These are phyloP conservation scores for Aphaenogaster ashmeadi DNA, from an alignment of 1,140 invertebrate species.

Conservation along the genomic window DNA sequence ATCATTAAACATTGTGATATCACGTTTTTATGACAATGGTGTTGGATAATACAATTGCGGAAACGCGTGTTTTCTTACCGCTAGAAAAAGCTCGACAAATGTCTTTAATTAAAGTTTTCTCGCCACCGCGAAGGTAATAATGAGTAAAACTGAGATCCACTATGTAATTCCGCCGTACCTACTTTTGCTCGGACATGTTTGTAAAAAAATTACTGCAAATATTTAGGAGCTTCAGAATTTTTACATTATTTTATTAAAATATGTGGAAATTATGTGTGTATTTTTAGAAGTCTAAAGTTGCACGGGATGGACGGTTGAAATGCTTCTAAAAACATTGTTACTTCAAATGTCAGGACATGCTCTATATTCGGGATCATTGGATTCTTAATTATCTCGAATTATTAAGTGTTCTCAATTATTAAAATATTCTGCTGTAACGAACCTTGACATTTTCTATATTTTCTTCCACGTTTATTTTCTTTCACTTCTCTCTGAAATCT, in stretches of 20 bases:
- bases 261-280: neutral
- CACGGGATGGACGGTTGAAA: neutral
- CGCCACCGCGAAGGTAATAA: neutral
- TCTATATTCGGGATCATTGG: neutral
- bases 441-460: slow-evolving; percentile 30
- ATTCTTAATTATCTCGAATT: neutral
- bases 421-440: neutral
- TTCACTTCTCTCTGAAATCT: neutral
- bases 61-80: slow-evolving; percentile 14
- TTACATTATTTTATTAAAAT: neutral
- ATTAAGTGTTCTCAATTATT: slow-evolving; percentile 1
- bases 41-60: neutral
- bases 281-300: neutral
- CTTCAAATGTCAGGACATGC: neutral
- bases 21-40: neutral
- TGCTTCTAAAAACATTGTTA: neutral
- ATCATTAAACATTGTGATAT: neutral
- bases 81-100: slow-evolving; percentile 27
- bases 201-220: slow-evolving; percentile 9
- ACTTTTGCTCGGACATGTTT: neutral
- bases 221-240: neutral
- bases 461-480: neutral
- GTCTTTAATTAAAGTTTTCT: slow-evolving; percentile 39
- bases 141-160: neutral
- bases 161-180: neutral